Conservation (phyloP, 2,113 vertebrate genomes). For the Pseudolaguvia tuberculata region DNA sequence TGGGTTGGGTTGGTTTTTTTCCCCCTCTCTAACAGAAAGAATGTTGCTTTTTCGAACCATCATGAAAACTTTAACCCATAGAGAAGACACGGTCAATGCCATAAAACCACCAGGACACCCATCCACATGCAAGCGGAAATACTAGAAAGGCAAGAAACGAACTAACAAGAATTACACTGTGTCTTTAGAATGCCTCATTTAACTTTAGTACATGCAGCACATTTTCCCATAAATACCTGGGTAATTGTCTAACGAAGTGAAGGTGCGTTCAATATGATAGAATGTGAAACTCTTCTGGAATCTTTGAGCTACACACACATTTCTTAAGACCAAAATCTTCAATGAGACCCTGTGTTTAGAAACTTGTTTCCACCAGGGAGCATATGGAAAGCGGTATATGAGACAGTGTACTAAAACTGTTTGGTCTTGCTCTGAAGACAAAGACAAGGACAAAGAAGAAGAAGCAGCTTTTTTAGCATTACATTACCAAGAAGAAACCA, state of each 20-base stretch:
- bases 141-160: background rate
- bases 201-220: background rate
- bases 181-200: conserved; percentile 9
- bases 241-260: background rate
- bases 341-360: conserved; percentile 25
- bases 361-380: background rate
- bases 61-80: conserved; percentile 13
- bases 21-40: background rate
- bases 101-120: background rate
- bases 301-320: background rate
- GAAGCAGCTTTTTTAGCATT: background rate
- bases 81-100: background rate
- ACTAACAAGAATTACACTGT: conserved; percentile 2
- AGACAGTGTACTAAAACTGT: background rate
- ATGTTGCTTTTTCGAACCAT: conserved; percentile 2
- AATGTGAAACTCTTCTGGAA: background rate
- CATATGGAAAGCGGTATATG: background rate
- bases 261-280: background rate
- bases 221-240: background rate
- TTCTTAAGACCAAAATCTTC: conserved; percentile 29
- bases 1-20: conserved; percentile 14
- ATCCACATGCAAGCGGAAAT: conserved; percentile 1
- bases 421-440: background rate
- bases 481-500: conserved; percentile 28
- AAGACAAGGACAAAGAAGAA: background rate